Evolutionary conservation across 92 coral and sea anemone genomes (phyloP).

Genomic region (Meandrina meandrites): DNA sequence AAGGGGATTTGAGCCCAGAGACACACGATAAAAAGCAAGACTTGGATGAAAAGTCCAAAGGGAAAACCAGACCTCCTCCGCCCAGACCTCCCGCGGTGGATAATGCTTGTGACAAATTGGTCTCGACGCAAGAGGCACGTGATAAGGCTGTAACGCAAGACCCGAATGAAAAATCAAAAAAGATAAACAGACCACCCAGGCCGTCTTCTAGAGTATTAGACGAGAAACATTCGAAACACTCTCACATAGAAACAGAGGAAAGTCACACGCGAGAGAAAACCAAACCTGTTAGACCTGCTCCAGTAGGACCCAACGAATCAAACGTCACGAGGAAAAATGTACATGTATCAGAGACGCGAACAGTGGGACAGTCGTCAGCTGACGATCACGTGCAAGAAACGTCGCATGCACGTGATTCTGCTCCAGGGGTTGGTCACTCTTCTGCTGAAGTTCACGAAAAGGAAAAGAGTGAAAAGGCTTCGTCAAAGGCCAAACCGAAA

Average conservation of each 20-base stretch:
- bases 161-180: slow-evolving; percentile 13
- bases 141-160: not conserved
- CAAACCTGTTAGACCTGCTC: slow-evolving; percentile 75
- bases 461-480: slow-evolving; percentile 15
- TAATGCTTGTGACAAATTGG: not conserved
- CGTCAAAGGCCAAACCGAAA: slow-evolving; percentile 53
- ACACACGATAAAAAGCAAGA: not conserved
- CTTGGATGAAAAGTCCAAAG: slow-evolving; percentile 11
- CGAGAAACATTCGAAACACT: not conserved
- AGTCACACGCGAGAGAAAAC: slow-evolving; percentile 35
- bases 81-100: slow-evolving; percentile 18
- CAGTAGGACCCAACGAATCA: slow-evolving; percentile 22
- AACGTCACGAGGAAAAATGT: not conserved
- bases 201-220: slow-evolving; percentile 18
- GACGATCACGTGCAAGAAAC: slow-evolving; percentile 43
- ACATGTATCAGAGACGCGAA: slow-evolving; percentile 5
- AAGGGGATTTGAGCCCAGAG: not conserved
- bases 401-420: not conserved
- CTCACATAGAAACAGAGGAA: not conserved
- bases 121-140: not conserved
- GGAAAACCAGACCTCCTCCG: slow-evolving; percentile 30
- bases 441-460: not conserved
- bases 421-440: not conserved
- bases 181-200: slow-evolving; percentile 14
- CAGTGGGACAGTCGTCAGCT: slow-evolving; percentile 16